phyloP scores from a whole-genome alignment of 2,797 vertebrate species.

The Echiichthys vipera region DNA sequence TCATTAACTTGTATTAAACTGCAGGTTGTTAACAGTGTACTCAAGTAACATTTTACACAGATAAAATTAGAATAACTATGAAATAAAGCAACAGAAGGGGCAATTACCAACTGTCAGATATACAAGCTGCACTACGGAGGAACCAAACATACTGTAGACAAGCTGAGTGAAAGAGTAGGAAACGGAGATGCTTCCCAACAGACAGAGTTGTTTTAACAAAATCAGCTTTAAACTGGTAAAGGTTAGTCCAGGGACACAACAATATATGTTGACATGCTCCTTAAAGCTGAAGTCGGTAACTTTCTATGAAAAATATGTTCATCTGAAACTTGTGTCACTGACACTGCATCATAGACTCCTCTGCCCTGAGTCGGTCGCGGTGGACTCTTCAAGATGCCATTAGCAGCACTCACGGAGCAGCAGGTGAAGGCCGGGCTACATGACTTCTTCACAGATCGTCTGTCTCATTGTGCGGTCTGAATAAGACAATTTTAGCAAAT shows the following conservation, averaged over 20 bases:
- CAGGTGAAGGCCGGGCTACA: too few relatives aligned
- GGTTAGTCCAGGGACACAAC: background rate
- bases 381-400: too few relatives aligned
- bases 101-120: background rate
- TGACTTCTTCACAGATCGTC: too few relatives aligned
- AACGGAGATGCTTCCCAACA: background rate
- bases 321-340: too few relatives aligned
- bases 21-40: constrained; percentile 8
- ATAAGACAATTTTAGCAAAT: too few relatives aligned
- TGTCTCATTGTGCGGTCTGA: too few relatives aligned
- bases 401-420: too few relatives aligned
- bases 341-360: too few relatives aligned
- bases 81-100: constrained; percentile 14
- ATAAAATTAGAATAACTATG: constrained; percentile 9
- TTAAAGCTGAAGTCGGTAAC: background rate
- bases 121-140: background rate
- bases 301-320: too few relatives aligned
- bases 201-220: background rate
- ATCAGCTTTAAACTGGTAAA: background rate
- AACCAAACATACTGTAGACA: background rate
- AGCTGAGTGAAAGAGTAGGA: background rate
- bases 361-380: too few relatives aligned
- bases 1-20: constrained; percentile 29
- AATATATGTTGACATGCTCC: background rate
- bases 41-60: background rate